phyloP scores from a whole-genome alignment of 1,140 invertebrate genomes.

The Drosophila pandora region DNA sequence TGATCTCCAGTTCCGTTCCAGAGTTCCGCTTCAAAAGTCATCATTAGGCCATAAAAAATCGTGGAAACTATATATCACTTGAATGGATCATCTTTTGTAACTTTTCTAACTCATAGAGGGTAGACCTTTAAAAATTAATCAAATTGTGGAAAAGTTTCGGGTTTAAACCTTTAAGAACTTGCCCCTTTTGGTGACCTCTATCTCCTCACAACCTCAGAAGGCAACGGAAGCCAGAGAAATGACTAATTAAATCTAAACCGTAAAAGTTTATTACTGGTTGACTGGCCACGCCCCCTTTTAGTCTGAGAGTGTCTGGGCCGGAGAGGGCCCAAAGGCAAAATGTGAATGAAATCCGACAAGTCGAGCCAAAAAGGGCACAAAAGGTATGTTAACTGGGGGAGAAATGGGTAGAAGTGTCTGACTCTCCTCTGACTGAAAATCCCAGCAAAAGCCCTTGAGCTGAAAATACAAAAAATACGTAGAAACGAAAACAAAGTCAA shows the following conservation, averaged over 20 bases:
- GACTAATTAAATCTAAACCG: conserved; percentile 80
- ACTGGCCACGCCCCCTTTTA: conserved; percentile 51
- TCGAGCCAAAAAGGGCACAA: conserved; percentile 35
- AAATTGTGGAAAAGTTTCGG: conserved; percentile 44
- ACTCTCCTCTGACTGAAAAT: conserved; percentile 36
- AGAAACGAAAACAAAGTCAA: conserved; percentile 9
- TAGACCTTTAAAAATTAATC: conserved; percentile 27
- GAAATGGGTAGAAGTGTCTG: conserved; percentile 20
- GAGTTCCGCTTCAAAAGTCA: conserved; percentile 47
- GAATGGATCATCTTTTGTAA: not conserved
- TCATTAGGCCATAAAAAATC: conserved; percentile 20
- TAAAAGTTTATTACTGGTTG: conserved; percentile 77
- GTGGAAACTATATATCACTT: not conserved
- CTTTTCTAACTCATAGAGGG: not conserved
- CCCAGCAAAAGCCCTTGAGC: conserved; percentile 69
- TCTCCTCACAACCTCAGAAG: not conserved
- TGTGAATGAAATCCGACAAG: conserved; percentile 73
- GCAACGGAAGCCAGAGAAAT: conserved; percentile 74
- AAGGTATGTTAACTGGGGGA: conserved; percentile 4
- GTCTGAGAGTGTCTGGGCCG: not conserved
- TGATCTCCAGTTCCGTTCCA: conserved; percentile 49
- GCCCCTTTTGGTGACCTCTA: no score
- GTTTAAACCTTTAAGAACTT: conserved; percentile 11
- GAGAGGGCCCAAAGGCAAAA: conserved; percentile 50
- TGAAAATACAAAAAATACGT: conserved; percentile 28